Percentiles rank a stretch among this genome's conserved stretches.
These are phyloP conservation scores for Enteromius anoplus DNA, from an alignment of 2,797 vertebrate genomes.

Conservation along the genomic window DNA sequence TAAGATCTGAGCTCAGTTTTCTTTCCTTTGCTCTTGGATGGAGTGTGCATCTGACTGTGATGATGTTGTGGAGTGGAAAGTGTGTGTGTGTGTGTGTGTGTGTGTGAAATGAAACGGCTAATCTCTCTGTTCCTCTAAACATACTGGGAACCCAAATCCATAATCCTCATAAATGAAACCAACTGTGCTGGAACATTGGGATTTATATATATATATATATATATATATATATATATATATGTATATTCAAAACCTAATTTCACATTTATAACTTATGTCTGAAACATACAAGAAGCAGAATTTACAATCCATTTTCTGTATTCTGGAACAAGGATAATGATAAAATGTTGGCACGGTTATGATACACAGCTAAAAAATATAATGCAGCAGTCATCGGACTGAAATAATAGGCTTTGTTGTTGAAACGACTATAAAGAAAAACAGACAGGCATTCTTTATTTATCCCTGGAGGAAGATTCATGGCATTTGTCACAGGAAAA, in stretches of 20 bases:
- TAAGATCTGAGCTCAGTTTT: background rate
- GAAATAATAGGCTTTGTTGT: constrained; percentile 24
- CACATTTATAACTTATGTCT: background rate
- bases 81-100: background rate
- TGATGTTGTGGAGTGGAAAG: background rate
- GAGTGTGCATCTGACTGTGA: constrained; percentile 6
- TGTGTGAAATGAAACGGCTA: constrained; percentile 14
- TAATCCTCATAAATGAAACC: constrained; percentile 32
- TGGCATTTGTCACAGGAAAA: constrained; percentile 8
- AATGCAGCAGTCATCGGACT: constrained; percentile 12
- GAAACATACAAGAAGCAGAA: background rate
- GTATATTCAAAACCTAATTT: background rate
- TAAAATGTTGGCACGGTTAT: constrained; percentile 2
- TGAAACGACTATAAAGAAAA: constrained; percentile 30
- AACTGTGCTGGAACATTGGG: background rate
- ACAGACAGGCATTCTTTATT: constrained; percentile 36
- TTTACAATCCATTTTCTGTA: background rate
- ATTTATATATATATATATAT: background rate
- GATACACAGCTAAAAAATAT: background rate
- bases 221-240: too few species aligned
- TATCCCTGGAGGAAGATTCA: constrained; percentile 24
- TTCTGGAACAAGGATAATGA: background rate
- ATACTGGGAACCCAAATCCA: constrained; percentile 31
- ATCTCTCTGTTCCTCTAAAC: constrained; percentile 36
- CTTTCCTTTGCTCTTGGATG: background rate